Evolutionary conservation across 1,140 invertebrate species (phyloP).

Genomic region (Anastatus disparis): DNA sequence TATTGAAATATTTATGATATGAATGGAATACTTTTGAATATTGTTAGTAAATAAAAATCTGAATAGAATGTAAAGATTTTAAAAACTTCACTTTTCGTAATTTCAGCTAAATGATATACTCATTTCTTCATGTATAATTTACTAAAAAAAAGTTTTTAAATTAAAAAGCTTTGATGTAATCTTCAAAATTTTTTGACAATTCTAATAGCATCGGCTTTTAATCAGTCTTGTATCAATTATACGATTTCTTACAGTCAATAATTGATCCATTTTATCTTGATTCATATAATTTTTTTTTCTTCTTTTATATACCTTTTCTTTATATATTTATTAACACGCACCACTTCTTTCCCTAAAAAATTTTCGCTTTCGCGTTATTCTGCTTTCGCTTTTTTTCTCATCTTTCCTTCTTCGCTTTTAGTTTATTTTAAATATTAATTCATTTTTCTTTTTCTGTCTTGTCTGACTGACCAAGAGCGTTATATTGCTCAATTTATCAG

Average conservation of each 20-base stretch:
- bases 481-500: too few species aligned
- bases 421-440: not conserved
- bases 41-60: too few species aligned
- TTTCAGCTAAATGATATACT: too few species aligned
- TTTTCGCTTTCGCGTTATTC: not conserved
- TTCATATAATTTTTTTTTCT: not conserved
- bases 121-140: too few species aligned
- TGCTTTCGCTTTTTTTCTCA: not conserved
- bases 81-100: too few species aligned
- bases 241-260: not conserved
- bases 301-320: not conserved
- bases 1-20: too few species aligned
- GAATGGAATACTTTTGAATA: too few species aligned
- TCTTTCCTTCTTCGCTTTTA: not conserved
- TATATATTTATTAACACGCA: too few species aligned
- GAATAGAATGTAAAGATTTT: too few species aligned
- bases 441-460: not conserved
- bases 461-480: too few species aligned
- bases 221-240: not conserved
- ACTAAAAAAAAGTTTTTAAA: too few species aligned
- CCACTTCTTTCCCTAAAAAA: not conserved
- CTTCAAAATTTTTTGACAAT: slow-evolving; percentile 9
- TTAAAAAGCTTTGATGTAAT: too few species aligned
- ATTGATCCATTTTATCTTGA: not conserved
- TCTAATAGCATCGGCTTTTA: not conserved